Evolutionary conservation across 2,113 vertebrate species (phyloP).

Genomic region (Chiloscyllium plagiosum): DNA sequence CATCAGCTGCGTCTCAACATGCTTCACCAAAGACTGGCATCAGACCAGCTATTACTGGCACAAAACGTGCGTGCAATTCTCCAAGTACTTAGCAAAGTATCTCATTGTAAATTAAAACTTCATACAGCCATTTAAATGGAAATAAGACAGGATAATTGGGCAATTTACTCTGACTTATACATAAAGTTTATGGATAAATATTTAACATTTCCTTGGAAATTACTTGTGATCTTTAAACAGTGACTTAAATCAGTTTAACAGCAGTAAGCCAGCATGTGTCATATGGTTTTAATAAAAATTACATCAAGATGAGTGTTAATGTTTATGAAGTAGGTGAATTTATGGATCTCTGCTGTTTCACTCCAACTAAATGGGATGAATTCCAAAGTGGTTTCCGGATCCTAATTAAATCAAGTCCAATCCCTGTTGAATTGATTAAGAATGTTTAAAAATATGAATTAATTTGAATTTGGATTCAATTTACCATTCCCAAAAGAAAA

Average conservation of each 20-base stretch:
- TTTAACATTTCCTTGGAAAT: constrained; percentile 11
- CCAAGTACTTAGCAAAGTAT: constrained; percentile 13
- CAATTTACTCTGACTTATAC: not conserved
- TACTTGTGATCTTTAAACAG: constrained; percentile 23
- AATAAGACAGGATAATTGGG: constrained; percentile 29
- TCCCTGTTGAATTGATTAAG: constrained; percentile 13
- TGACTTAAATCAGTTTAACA: constrained; percentile 28
- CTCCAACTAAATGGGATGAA: not conserved
- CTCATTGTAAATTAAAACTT: constrained; percentile 34
- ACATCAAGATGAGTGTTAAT: constrained; percentile 7
- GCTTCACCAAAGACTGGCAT: not conserved
- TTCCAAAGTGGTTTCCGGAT: not conserved
- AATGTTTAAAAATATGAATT: not conserved
- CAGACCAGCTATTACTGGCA: not conserved
- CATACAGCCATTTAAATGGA: constrained; percentile 29
- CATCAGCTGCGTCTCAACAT: not conserved
- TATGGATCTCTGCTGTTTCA: not conserved
- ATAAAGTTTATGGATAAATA: constrained; percentile 33
- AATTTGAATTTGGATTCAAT: constrained; percentile 4
- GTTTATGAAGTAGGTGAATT: not conserved
- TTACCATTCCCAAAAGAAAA: not conserved
- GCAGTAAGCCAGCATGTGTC: not conserved
- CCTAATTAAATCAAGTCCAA: not conserved
- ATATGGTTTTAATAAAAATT: constrained; percentile 10
- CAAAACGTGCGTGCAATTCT: not conserved